A percentile compares a stretch with the other conserved stretches of the same genome.
Evolutionary conservation across 23 tunicate genomes (phyloP).

Genomic region (Phallusia fumigata): DNA sequence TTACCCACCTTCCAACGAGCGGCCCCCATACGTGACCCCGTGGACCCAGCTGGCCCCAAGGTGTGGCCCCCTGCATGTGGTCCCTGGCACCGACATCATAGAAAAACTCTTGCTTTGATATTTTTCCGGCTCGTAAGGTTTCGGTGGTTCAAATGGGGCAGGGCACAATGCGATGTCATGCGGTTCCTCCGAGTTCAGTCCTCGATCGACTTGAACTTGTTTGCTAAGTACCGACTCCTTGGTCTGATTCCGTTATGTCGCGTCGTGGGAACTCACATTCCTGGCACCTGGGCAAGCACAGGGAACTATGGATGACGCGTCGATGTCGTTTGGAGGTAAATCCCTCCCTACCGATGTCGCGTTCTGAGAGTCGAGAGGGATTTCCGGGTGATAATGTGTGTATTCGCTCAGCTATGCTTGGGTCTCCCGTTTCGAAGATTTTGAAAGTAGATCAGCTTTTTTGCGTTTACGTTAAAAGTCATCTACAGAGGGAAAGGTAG

Average conservation of each 20-base stretch:
- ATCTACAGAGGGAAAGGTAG: too few relatives aligned
- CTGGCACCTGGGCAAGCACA: conserved; percentile 2
- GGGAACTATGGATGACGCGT: background rate
- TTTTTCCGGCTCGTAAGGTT: background rate
- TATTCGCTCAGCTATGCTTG: too few relatives aligned
- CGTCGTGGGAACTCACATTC: background rate
- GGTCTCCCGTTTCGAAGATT: too few relatives aligned
- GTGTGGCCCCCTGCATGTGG: background rate
- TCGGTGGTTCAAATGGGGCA: background rate
- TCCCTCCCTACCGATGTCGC: background rate
- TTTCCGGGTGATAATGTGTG: background rate
- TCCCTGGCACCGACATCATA: background rate
- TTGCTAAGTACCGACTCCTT: background rate
- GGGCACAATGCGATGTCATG: background rate
- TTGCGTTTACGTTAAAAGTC: too few relatives aligned
- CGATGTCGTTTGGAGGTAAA: background rate
- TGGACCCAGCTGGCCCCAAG: background rate
- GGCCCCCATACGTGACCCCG: background rate
- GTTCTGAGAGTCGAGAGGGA: background rate
- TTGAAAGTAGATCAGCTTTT: too few relatives aligned
- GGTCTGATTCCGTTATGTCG: background rate
- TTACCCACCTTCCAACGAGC: background rate
- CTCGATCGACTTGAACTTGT: conserved; percentile 1
- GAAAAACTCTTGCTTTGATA: background rate
- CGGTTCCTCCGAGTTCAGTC: background rate